A percentile compares a stretch with the other conserved stretches of the same genome.
These are phyloP conservation scores for Sebastes flavidus DNA, from an alignment of 2,797 vertebrate genomes.

Conservation along the genomic window DNA sequence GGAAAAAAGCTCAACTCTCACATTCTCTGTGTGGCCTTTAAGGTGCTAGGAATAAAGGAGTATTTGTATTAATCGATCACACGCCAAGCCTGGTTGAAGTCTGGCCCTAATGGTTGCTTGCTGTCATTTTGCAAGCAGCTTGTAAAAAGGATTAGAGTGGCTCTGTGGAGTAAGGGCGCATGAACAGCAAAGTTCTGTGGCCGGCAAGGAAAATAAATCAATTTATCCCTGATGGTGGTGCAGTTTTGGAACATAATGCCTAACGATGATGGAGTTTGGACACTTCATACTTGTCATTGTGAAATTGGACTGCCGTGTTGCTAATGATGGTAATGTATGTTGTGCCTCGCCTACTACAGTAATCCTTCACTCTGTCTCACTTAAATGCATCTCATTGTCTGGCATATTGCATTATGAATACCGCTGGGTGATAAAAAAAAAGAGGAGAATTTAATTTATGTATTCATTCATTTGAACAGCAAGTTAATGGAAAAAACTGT, in stretches of 20 bases:
- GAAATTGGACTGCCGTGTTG: slow-evolving; percentile 78
- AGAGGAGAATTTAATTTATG: slow-evolving; percentile 70
- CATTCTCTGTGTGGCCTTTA: slow-evolving; percentile 71
- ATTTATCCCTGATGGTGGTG: slow-evolving; percentile 75
- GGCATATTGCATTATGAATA: slow-evolving; percentile 80
- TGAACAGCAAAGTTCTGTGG: slow-evolving; percentile 77
- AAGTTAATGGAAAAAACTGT: slow-evolving; percentile 72
- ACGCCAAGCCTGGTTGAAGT: slow-evolving; percentile 65
- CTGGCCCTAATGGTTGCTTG: slow-evolving; percentile 72
- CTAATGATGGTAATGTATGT: slow-evolving; percentile 85
- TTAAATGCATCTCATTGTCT: slow-evolving; percentile 82
- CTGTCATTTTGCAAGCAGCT: slow-evolving; percentile 77
- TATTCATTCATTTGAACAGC: slow-evolving; percentile 72
- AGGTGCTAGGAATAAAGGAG: slow-evolving; percentile 71
- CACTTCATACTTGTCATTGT: slow-evolving; percentile 84
- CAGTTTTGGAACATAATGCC: slow-evolving; percentile 77
- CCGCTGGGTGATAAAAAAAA: slow-evolving; percentile 23
- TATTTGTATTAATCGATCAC: slow-evolving; percentile 79
- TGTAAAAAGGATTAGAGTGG: slow-evolving; percentile 77
- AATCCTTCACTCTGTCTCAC: slow-evolving; percentile 83
- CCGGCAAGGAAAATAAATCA: slow-evolving; percentile 79
- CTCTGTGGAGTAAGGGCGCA: slow-evolving; percentile 61
- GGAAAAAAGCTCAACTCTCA: slow-evolving; percentile 32
- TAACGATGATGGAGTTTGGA: slow-evolving; percentile 85
- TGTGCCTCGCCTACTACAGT: slow-evolving; percentile 69